phyloP scores from a whole-genome alignment of 2,888 invertebrate genomes.

The Zhengitettix transpicula region DNA sequence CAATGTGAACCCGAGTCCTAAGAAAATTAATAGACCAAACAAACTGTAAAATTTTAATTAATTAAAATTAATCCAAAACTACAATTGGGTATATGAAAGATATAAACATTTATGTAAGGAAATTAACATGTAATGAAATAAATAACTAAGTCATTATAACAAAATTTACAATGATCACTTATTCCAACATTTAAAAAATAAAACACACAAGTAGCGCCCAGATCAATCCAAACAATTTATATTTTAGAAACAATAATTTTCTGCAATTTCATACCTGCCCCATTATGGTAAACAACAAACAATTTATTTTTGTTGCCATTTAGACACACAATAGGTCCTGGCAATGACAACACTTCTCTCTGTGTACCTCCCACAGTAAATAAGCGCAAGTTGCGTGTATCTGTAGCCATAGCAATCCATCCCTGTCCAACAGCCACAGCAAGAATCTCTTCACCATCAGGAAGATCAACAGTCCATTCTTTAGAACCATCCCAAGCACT shows the following conservation, averaged over 20 bases:
- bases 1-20: constrained; percentile 30
- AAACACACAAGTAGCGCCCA: no score
- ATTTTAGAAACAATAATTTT: constrained; percentile 4
- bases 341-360: constrained; percentile 52
- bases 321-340: constrained; percentile 56
- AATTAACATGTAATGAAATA: no score
- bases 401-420: constrained; percentile 68
- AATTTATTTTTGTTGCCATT: constrained; percentile 42
- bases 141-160: no score
- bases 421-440: constrained; percentile 47
- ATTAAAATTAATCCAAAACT: no score
- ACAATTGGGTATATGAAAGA: no score
- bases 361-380: constrained; percentile 80
- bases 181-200: no score
- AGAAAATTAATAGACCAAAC: no score
- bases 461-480: constrained; percentile 71
- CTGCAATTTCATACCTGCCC: constrained; percentile 24
- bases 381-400: constrained; percentile 56
- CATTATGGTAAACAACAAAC: constrained; percentile 48
- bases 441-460: constrained; percentile 60
- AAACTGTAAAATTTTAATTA: no score
- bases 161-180: no score
- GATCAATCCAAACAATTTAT: no score
- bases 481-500: constrained; percentile 29
- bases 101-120: no score